A percentile compares a stretch with the other conserved stretches of the same genome.
phyloP scores from a whole-genome alignment of 2,888 invertebrate species.

The Agonopterix alstromeriana region DNA sequence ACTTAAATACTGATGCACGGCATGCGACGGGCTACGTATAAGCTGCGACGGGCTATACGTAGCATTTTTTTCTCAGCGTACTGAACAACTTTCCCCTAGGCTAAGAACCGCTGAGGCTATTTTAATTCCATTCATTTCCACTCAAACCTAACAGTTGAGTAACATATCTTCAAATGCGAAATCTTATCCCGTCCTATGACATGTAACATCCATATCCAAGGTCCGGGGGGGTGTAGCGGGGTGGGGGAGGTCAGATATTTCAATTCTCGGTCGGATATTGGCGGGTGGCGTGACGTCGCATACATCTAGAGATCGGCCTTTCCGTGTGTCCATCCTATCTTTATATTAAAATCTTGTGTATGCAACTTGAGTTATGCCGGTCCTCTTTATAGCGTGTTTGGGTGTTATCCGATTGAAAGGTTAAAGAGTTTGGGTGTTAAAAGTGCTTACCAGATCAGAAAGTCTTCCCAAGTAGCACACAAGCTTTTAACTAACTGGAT shows the following conservation, averaged over 20 bases:
- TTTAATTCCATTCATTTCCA: too few species aligned
- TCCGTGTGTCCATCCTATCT: constrained; percentile 50
- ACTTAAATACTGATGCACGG: too few species aligned
- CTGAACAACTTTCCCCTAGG: too few species aligned
- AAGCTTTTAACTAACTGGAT: too few species aligned
- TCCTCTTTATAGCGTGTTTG: constrained; percentile 28
- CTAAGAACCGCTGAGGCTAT: too few species aligned
- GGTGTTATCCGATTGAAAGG: constrained; percentile 9
- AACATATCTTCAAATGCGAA: background rate
- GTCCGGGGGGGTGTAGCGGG: background rate
- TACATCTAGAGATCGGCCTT: constrained; percentile 54
- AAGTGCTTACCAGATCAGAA: too few species aligned
- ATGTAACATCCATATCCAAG: constrained; percentile 4
- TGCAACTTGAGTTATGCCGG: constrained; percentile 45
- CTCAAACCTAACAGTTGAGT: background rate
- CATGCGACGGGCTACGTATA: too few species aligned
- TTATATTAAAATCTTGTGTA: constrained; percentile 63
- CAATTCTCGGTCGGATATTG: constrained; percentile 74
- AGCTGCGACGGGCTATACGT: too few species aligned
- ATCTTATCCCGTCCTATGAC: constrained; percentile 13
- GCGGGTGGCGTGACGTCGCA: constrained; percentile 67
- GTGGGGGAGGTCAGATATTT: constrained; percentile 67
- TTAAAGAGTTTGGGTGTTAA: constrained; percentile 1
- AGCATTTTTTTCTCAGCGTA: too few species aligned
- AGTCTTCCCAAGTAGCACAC: too few species aligned